Conservation (phyloP, 2,888 invertebrate genomes). For the Helleia helle region DNA sequence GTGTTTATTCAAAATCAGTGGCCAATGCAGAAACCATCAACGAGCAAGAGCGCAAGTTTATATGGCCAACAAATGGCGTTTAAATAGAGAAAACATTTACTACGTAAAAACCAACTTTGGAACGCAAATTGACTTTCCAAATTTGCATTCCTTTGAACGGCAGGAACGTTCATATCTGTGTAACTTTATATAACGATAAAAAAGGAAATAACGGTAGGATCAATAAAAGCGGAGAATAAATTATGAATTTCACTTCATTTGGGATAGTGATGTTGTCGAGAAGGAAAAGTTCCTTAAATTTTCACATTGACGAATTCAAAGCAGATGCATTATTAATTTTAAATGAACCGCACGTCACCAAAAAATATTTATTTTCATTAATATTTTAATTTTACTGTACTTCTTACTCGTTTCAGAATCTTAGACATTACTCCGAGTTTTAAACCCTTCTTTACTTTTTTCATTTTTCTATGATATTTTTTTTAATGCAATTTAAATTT, state of each 20-base stretch:
- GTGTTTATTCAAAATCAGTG: too few relatives aligned
- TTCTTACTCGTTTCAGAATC: too few relatives aligned
- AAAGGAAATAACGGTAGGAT: neutral
- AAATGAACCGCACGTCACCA: neutral
- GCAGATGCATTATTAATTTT: neutral
- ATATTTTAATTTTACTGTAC: too few relatives aligned
- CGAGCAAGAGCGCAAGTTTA: too few relatives aligned
- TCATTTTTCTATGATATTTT: too few relatives aligned
- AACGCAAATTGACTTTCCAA: slow-evolving; percentile 4
- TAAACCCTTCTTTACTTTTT: too few relatives aligned
- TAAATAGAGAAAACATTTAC: neutral
- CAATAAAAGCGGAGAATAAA: neutral
- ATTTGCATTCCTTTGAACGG: slow-evolving; percentile 7
- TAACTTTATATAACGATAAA: neutral
- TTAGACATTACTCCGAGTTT: too few relatives aligned
- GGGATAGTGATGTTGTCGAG: neutral
- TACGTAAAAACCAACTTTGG: neutral
- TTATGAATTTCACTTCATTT: neutral
- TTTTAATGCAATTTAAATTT: too few relatives aligned
- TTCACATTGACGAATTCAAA: neutral
- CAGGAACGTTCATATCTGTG: slow-evolving; percentile 3
- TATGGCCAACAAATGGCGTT: neutral
- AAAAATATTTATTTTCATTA: neutral
- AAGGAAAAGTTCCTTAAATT: neutral
- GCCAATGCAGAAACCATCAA: too few relatives aligned